phyloP scores from a whole-genome alignment of 2,888 invertebrate genomes.

The Rambutsinella grinnellia region DNA sequence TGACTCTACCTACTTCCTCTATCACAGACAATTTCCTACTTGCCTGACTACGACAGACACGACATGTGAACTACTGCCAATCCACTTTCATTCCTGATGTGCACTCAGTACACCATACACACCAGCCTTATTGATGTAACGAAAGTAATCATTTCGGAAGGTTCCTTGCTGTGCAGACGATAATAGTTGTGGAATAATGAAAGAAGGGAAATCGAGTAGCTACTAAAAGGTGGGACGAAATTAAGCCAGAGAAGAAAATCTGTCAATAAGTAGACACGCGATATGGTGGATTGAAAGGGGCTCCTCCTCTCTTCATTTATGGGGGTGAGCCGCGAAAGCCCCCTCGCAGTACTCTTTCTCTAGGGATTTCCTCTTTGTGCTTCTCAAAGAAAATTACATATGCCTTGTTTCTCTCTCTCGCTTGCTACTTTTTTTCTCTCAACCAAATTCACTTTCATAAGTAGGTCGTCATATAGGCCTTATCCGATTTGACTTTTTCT shows the following conservation, averaged over 20 bases:
- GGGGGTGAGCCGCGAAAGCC: too few relatives aligned
- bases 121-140: neutral
- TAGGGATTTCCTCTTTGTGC: too few relatives aligned
- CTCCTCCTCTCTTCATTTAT: too few relatives aligned
- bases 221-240: slow-evolving; percentile 35
- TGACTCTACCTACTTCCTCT: neutral
- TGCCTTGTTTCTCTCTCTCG: too few relatives aligned
- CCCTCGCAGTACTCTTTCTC: too few relatives aligned
- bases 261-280: slow-evolving; percentile 38
- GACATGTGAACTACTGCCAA: neutral
- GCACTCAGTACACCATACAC: neutral
- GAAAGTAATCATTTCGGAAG: neutral
- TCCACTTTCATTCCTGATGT: neutral
- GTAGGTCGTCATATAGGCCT: too few relatives aligned
- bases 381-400: too few relatives aligned
- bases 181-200: neutral
- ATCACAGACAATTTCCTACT: slow-evolving; percentile 27
- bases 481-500: too few relatives aligned
- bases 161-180: neutral
- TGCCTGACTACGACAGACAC: slow-evolving; percentile 10
- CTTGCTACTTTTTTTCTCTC: too few relatives aligned
- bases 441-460: too few relatives aligned
- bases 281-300: slow-evolving; percentile 25
- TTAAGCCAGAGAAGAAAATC: slow-evolving; percentile 31
- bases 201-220: neutral